Base-by-base conservation (phyloP, 2,888 invertebrate genomes). In the Cecidostiba fungosa region DNA sequence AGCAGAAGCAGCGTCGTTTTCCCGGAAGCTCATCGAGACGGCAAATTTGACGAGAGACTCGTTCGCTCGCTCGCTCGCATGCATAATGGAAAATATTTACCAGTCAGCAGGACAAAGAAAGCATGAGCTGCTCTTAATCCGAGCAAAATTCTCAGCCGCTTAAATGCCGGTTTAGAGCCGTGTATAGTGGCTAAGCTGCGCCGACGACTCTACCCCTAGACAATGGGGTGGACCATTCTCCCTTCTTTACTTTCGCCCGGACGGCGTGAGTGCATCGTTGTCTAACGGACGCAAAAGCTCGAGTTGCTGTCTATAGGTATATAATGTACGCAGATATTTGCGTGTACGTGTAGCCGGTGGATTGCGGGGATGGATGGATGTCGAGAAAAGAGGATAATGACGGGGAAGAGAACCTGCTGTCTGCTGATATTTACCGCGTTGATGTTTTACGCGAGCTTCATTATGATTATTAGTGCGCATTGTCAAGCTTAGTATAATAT, bases 131-230 rank as follows among this genome's bases (percentile, higher is more conserved):
- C 84, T 85, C 85, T 85, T 87, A 91, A 91, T 91, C 88, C 89
- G 83, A 73, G 88, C 88, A 88, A 85, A 85, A 80, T 90, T 90
- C 86, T 87, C 70, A 85, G 85, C 87, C 86, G 87, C 86, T 88
- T 87, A 88, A 87, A 88, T 82, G 74, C 50, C 85, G 85, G 89
- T 89, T 90, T 89, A 89, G 89, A 88, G 87, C 88, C 87, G 86
- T 89, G 88, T 89, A n/a, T n/a, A 89, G 80, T 87, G 73, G 80
- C 73, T 89, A 89, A 91, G 91, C 89, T n/a, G n/a, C 87, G 12
- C 23, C 72, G 54, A 1, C 54, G n/a, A 23, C 5, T 59, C 54
- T 59, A 23, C n/a, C 26, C 16, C 85, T 87, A 89, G 89, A 91
- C 91, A 91, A 91, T 91, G 88, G 88, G 77, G 8, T 19, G 26